Evolutionary conservation across 2,113 vertebrate genomes (phyloP), one percentile per base, ranked within the genome.

Genomic region (Turdus rufiventris): DNA sequence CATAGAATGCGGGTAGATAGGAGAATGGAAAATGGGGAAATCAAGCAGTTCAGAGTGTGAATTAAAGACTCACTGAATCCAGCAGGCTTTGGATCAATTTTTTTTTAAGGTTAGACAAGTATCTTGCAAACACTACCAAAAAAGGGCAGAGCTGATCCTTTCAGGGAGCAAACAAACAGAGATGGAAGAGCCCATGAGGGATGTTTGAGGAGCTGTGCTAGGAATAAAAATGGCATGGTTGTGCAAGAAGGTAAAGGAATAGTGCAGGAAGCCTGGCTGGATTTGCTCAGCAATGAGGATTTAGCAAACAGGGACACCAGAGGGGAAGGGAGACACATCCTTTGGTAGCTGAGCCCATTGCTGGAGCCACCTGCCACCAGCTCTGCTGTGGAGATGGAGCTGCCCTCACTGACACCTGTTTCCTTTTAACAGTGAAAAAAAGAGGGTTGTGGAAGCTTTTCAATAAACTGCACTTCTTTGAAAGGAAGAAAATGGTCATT

Each of bases 51-150:
- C n/a, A 38, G 9, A 70, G 56, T 8, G 28, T 9, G 11, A 85
- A 61, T 29, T 66, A 82, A 89, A 74, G 61, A 51, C 13, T 93
- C 57, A 42, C 11, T 79, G 66, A 82, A 70, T 71, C 42, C 70
- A 84, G 68, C 9, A 77, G 45, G 29, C 31, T 71, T 73, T 36
- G 43, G 63, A n/a, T 48, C 36, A 89, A 84, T 66, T 31, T n/a
- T 28, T 8, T 54, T 34, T 25, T 61, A 40, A 54, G 29, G 19
- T 57, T 38, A 68, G 67, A 42, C 14, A 26, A 0, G 0, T 25
- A 42, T 18, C 36, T 43, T 67, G 61, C 31, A 58, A 67, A 63
- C 16, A 24, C 24, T 47, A 31, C 42, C 40, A 70, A 12, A 34
- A 71, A 75, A 9, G 12, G 26, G 40, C 9, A 88, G 78, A 82